Evolutionary conservation across 2,797 vertebrate species (phyloP).

Genomic region (Potorous gilbertii): DNA sequence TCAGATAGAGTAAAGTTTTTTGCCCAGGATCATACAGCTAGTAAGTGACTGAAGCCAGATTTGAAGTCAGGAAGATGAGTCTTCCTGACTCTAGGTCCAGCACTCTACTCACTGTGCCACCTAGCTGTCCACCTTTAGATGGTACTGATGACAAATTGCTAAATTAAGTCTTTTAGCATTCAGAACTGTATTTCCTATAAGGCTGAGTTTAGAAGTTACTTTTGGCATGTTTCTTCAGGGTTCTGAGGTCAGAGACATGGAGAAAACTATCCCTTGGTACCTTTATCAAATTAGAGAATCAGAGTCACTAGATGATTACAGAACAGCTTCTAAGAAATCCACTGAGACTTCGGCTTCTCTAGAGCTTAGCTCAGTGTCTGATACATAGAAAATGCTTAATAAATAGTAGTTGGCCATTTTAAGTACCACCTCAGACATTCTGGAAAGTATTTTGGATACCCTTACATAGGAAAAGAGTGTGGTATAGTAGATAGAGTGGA

Average conservation of each 20-base stretch:
- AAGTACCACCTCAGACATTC: background rate
- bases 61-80: background rate
- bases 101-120: background rate
- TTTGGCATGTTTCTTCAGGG: conserved; percentile 28
- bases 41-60: background rate
- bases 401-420: background rate
- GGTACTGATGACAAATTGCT: background rate
- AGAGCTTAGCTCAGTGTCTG: background rate
- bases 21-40: background rate
- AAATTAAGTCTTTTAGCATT: conserved; percentile 51
- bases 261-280: conserved; percentile 38
- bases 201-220: conserved; percentile 56
- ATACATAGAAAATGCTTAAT: background rate
- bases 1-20: background rate
- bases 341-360: background rate
- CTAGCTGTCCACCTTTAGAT: background rate
- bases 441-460: background rate
- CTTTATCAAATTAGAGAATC: conserved; percentile 20
- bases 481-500: background rate
- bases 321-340: conserved; percentile 19
- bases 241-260: conserved; percentile 8
- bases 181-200: conserved; percentile 18
- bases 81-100: background rate
- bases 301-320: conserved; percentile 19
- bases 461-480: background rate